Base-by-base conservation (phyloP, 1,140 invertebrate species). In the Drosophila seguyi region DNA sequence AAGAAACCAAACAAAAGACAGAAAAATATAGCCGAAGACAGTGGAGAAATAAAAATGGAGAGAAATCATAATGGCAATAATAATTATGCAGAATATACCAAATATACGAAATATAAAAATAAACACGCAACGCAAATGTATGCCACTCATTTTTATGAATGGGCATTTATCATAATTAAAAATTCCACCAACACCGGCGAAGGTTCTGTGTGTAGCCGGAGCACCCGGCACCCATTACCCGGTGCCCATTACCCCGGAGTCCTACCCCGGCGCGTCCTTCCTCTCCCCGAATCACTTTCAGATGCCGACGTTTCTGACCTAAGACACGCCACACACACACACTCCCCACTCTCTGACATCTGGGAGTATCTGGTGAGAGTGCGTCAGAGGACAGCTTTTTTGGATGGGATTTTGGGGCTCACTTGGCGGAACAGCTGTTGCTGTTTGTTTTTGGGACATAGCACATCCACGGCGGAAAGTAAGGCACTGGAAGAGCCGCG, bases 91-190 rank as follows among this genome's bases (percentile, higher is more conserved):
- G 79, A 62, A 73, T 67, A 61, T 76, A 73, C 66, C 69, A 58
- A 60, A 61, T 68, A 61, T 50, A 53, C 59, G 53, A 63, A 41
- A 68, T 59, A 76, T 60, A 72, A 57, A 75, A 62, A 87, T 55
- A 75, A 83, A 62, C 84, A 87, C 84, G 84, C 84, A 87, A 90
- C 84, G 75, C 66, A 87, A 84, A 79, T 79, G 76, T 77, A 65
- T 84, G 72, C 65, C 72, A 84, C 87, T 78, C 68, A 61, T 56
- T 84, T 84, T 90, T 88, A 88, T 88, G 84, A 88, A 88, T 88
- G 81, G 57, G 68, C 85, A 88, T 88, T 88, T 88, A 88, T 88
- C 84, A 88, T 88, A 88, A 88, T 88, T 88, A 88, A 90, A 88
- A 88, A 88, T 88, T 81, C 84, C 74, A 58, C 66, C 73, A 47